These are phyloP conservation scores for Temnothorax rugatulus DNA, from an alignment of 2,888 invertebrate species.

Conservation along the genomic window DNA sequence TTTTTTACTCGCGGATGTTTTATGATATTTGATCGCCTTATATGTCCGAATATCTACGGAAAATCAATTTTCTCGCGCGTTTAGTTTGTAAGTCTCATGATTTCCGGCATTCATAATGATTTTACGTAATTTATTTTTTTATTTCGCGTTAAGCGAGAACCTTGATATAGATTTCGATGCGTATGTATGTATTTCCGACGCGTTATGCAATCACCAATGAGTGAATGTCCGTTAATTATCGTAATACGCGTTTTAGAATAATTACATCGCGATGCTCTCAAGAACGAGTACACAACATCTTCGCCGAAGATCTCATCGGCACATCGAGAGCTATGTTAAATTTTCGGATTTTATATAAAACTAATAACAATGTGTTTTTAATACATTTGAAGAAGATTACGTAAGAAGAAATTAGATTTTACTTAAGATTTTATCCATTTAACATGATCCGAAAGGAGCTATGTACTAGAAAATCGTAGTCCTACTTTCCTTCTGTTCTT, in stretches of 20 bases:
- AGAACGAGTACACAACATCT: background rate
- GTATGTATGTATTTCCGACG: background rate
- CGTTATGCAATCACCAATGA: background rate
- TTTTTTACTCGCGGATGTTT: slow-evolving; percentile 17
- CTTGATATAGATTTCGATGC: slow-evolving; percentile 26
- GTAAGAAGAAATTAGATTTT: slow-evolving; percentile 34
- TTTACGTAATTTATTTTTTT: slow-evolving; percentile 23
- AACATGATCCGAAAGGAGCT: slow-evolving; percentile 10
- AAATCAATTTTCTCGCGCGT: background rate
- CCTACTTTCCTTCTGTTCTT: background rate
- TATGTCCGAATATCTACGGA: background rate
- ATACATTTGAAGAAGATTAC: slow-evolving; percentile 30
- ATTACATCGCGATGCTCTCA: slow-evolving; percentile 2
- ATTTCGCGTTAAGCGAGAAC: background rate
- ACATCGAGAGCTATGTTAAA: slow-evolving; percentile 16
- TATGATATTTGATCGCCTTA: slow-evolving; percentile 15
- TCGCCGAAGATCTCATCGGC: slow-evolving; percentile 3
- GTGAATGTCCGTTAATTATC: slow-evolving; percentile 28
- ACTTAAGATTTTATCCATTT: slow-evolving; percentile 32
- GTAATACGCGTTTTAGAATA: slow-evolving; percentile 33
- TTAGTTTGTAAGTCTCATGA: slow-evolving; percentile 31
- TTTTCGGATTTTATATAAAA: slow-evolving; percentile 37
- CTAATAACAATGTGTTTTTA: slow-evolving; percentile 24
- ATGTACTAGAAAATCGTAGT: slow-evolving; percentile 3
- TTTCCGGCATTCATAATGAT: slow-evolving; percentile 27